A percentile compares a stretch with the other conserved stretches of the same genome.
Evolutionary conservation across 2,888 invertebrate genomes (phyloP).

Genomic region (Xestia c-nigrum): DNA sequence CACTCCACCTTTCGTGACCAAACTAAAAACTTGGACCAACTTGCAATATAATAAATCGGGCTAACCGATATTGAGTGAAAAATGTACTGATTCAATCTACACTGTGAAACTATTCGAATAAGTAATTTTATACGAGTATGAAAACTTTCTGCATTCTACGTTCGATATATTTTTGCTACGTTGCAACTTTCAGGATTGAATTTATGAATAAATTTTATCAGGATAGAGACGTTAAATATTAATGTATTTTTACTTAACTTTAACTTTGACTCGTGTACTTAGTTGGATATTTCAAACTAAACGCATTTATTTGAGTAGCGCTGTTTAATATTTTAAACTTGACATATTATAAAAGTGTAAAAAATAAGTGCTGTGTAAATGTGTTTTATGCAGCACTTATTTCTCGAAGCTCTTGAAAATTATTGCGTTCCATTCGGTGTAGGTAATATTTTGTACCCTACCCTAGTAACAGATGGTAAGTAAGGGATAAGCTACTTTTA

Average conservation of each 20-base stretch:
- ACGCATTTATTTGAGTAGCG: not conserved
- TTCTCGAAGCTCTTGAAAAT: constrained; percentile 7
- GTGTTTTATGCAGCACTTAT: not conserved
- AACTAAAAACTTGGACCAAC: constrained; percentile 42
- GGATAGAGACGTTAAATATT: not conserved
- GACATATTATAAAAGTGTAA: not conserved
- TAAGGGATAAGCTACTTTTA: constrained; percentile 18
- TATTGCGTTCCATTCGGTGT: constrained; percentile 12
- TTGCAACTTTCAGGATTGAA: not conserved
- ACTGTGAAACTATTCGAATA: constrained; percentile 34
- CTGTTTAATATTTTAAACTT: not conserved
- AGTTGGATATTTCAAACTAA: not conserved
- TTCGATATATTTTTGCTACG: constrained; percentile 12
- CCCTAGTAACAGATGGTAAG: constrained; percentile 6
- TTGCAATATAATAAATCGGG: constrained; percentile 52
- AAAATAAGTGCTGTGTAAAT: not conserved
- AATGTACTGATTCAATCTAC: constrained; percentile 46
- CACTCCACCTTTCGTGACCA: constrained; percentile 55
- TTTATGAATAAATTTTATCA: not conserved
- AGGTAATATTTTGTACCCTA: constrained; percentile 10
- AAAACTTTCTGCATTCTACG: constrained; percentile 23
- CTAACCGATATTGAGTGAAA: constrained; percentile 45
- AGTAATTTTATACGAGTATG: constrained; percentile 3
- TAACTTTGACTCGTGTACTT: not conserved
- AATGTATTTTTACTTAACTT: not conserved